Conservation (phyloP, 2,113 vertebrate species). For the Oncorhynchus kisutch region DNA sequence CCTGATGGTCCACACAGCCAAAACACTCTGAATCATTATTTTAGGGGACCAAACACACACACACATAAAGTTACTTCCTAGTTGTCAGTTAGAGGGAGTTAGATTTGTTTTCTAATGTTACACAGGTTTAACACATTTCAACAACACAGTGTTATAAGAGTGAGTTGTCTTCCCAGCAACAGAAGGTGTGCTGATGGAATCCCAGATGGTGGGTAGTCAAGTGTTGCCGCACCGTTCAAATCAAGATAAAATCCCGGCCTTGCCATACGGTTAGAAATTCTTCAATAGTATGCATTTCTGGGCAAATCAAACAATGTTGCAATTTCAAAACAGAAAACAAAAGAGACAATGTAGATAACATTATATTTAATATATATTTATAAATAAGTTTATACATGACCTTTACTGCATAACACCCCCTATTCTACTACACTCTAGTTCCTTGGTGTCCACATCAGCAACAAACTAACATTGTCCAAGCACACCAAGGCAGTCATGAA, state of each 20-base stretch:
- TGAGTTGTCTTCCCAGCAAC: slow-evolving; percentile 6
- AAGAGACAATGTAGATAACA: neutral
- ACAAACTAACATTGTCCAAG: no score
- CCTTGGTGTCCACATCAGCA: no score
- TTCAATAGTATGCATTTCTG: neutral
- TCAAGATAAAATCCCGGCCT: neutral
- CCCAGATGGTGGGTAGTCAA: neutral
- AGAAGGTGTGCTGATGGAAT: neutral
- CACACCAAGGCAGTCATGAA: no score
- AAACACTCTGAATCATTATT: slow-evolving; percentile 7
- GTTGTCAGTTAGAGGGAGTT: slow-evolving; percentile 9
- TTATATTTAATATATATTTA: neutral
- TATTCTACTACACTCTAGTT: neutral
- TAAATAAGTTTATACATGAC: neutral
- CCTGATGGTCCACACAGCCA: neutral
- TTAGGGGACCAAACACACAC: slow-evolving; percentile 21
- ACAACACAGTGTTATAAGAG: neutral
- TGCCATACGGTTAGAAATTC: neutral
- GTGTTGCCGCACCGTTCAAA: neutral
- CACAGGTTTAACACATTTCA: neutral
- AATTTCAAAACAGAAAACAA: neutral
- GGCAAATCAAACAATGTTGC: neutral
- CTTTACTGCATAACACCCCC: neutral
- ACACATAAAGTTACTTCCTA: neutral
- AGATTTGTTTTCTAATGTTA: slow-evolving; percentile 14